Conservation (phyloP, 1,140 invertebrate genomes). For the Caligus rogercresseyi region DNA sequence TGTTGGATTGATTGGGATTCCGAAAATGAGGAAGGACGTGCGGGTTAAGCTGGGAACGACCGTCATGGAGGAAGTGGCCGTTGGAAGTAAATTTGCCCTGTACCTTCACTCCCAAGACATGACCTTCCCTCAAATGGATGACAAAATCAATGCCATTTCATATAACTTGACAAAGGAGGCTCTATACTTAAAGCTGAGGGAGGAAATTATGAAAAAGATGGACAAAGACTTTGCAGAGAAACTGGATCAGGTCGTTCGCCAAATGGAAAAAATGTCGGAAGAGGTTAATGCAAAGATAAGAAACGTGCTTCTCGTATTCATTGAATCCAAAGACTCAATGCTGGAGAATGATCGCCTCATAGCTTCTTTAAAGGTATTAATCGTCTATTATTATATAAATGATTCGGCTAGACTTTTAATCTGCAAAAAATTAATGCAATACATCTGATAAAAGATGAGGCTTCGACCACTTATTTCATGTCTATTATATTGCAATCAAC, state of each 20-base stretch:
- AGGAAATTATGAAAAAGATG: background rate
- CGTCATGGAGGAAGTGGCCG: background rate
- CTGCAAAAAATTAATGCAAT: too few species aligned
- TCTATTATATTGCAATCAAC: too few species aligned
- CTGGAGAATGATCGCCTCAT: conserved; percentile 11
- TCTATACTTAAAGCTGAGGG: conserved; percentile 2
- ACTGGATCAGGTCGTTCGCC: background rate
- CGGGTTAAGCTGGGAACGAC: background rate
- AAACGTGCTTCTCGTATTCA: conserved; percentile 6
- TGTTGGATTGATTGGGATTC: conserved; percentile 18
- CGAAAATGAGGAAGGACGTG: conserved; percentile 11
- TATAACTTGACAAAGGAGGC: background rate
- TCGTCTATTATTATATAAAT: background rate
- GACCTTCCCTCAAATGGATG: background rate
- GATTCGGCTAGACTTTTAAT: too few species aligned
- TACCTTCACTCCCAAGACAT: background rate
- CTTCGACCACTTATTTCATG: too few species aligned
- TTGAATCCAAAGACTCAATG: conserved; percentile 15
- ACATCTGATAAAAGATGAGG: too few species aligned
- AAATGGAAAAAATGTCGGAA: background rate
- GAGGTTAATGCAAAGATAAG: background rate
- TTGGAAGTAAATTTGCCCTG: background rate
- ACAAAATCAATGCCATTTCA: background rate
- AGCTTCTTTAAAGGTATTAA: background rate
- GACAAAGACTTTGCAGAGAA: background rate